Base-by-base conservation (phyloP, 2,888 invertebrate species). In the Lagria hirta region DNA sequence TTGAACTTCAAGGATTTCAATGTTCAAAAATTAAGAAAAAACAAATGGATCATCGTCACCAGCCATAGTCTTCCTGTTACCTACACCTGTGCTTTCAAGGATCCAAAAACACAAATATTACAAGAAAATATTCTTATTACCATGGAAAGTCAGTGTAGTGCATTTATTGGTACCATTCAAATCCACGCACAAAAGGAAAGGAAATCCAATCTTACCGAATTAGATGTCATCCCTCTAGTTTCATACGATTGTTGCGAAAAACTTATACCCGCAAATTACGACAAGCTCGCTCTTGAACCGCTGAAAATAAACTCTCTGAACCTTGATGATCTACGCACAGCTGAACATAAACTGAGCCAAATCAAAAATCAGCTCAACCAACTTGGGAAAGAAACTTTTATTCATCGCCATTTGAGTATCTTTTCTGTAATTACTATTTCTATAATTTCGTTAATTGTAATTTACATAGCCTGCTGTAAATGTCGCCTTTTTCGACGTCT, bases 131-230 rank as follows among this genome's bases (percentile, higher is more conserved):
- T 4, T 5, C 6, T 29, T 6, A 4, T 29, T 14, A 29, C 29
- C 3, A 6, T 29, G n/a, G 7, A 29, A 15, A 15, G 8, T 3
- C 15, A 16, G 10, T 27, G 27, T 10, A 27, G 12, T 6, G 27
- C 27, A 11, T 27, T 12, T 10, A 27, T 29, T n/a, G 29, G 16
- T 3, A 7, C 29, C 15, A 29, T n/a, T 15, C 29, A 29, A 29
- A 8, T 29, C 3, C 8, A 16, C 8, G 29, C 27, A 5, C 29
- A 29, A 16, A 17, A 14, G 17, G 15, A 15, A 4, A 14, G 12
- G 7, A 16, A 5, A 16, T 7, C 29, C 10, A 29, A 29, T 15
- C 17, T 6, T 16, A 8, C 8, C 29, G 29, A 14, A 11, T 29
- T 10, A 5, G n/a, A 16, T 15, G 6, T 29, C 10, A 29, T 29